phyloP scores from a whole-genome alignment of 1,140 invertebrate species.

The Venturia canescens region DNA sequence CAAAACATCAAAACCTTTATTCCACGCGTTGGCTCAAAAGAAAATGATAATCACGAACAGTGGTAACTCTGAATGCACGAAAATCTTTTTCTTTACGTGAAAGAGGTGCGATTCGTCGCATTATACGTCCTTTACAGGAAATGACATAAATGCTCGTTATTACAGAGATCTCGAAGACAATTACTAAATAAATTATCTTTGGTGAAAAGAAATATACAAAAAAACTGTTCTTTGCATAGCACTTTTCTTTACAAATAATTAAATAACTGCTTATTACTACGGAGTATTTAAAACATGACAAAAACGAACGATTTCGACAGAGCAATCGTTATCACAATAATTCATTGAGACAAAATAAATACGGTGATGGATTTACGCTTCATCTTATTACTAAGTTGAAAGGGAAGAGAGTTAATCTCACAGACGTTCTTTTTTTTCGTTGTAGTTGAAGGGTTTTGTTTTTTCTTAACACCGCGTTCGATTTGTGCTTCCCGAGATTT shows the following conservation, averaged over 20 bases:
- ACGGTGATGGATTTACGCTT: not conserved
- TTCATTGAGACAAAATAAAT: constrained; percentile 40
- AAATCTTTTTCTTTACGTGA: no score
- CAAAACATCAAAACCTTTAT: not conserved
- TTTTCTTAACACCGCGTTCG: constrained; percentile 21
- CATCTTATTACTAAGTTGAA: constrained; percentile 1
- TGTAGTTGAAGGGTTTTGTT: constrained; percentile 34
- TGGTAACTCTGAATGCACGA: no score
- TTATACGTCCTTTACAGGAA: no score
- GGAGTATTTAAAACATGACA: not conserved
- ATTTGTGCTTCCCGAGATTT: constrained; percentile 15
- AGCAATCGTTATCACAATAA: constrained; percentile 41
- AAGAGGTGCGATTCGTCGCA: no score
- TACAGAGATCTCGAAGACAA: no score
- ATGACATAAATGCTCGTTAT: no score
- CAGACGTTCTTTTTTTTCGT: constrained; percentile 28
- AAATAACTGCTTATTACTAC: no score
- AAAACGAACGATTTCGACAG: constrained; percentile 29
- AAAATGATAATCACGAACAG: constrained; percentile 9
- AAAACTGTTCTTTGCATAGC: no score
- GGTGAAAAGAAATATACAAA: no score
- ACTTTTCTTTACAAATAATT: no score
- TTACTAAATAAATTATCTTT: no score
- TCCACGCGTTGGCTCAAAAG: constrained; percentile 41
- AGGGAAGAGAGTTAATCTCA: not conserved